Evolutionary conservation across 2,888 invertebrate species (phyloP), one percentile per base, ranked within the genome.

Genomic region (Lithophane socia): DNA sequence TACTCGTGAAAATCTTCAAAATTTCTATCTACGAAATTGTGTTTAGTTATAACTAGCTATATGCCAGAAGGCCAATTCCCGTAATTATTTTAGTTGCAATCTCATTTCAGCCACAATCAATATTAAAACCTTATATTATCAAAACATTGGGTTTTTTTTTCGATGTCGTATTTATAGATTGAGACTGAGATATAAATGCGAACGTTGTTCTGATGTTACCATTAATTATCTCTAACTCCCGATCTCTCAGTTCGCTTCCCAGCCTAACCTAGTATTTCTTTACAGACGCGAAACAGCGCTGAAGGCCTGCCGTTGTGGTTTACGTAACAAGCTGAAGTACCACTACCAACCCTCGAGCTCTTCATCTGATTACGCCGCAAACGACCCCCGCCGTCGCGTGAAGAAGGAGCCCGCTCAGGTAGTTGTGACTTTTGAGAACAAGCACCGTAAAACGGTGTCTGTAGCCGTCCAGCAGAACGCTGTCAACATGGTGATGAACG

Each of bases 341-440:
- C 91, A 92, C 64, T 91, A 94, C n/a, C 92, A 93, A 0, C 93
- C 94, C 61, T 90, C 93, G 0, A 95, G 95, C 0, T 94, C 97
- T 0, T 96, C 96, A 0, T 95, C 96, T 0, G 96, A 96, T n/a
- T 91, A 44, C 10, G 42, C 60, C 0, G 60, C 47, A 1, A 42
- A 44, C 13, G 85, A 85, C 2, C 21, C 61, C 0, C 80, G 70
- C n/a, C 83, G 78, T 8, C 63, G 56, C 3, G 13, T 89, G 85
- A 92, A 92, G 82, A 91, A 90, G 49, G 80, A 88, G 0, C 90
- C 87, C 0, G 77, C 90, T 0, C 92, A 93, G 4, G 76, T 94
- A 3, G 65, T 94, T 0, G 93, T 94, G 0, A 92, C 89, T 47
- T 91, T 88, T 63, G 80, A 88, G 0, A 90, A 92, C 10, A 88